Base-by-base conservation (phyloP, 1,140 invertebrate species). In the Lycorma delicatula region DNA sequence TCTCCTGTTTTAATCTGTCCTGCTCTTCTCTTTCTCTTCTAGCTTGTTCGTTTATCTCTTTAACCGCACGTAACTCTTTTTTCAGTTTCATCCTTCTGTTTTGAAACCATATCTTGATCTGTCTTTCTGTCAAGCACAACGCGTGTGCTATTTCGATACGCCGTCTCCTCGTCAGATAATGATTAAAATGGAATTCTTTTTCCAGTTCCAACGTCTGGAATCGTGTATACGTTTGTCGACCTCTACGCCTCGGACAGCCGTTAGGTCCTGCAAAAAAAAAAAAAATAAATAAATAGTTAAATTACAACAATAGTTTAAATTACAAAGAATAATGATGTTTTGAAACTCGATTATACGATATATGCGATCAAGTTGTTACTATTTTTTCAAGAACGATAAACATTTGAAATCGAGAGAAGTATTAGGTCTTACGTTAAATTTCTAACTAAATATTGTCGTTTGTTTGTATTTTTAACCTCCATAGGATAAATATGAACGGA, bases 121-220 rank as follows among this genome's bases (percentile, higher is more conserved):
- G 94, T 62, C 94, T 80, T 75, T 97, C 94, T 57, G 93, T 97
- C 48, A 97, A 81, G 72, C 93, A 96, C 12, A 97, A 81, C 28
- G 93, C 92, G 74, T 97, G 93, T 9, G 93, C 93, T 64, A 98
- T 96, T 75, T 97, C 94, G 77, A 98, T 97, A 75, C 94, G 83
- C 71, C 94, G 83, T 72, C 93, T 81, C 69, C 93, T 81, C 64
- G 94, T 97, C 71, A 97, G 80, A 76, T 98, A 98, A 68, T 96
- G 92, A 75, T 97, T 97, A 76, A 95, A 98, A 73, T 98, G 94
- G 74, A 98, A 98, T 77, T 98, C 95, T 75, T 98, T 98, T 74
- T 98, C 95, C 71, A 95, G 79, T 72, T 95, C 91, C 70, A 94
- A 74, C 1, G 91, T 94, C 74, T 94, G 91, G 78, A 93, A 94